Percentiles rank a stretch among this genome's conserved stretches.
Evolutionary conservation across 2,797 vertebrate genomes (phyloP).

Genomic region (Delichon dasypus): DNA sequence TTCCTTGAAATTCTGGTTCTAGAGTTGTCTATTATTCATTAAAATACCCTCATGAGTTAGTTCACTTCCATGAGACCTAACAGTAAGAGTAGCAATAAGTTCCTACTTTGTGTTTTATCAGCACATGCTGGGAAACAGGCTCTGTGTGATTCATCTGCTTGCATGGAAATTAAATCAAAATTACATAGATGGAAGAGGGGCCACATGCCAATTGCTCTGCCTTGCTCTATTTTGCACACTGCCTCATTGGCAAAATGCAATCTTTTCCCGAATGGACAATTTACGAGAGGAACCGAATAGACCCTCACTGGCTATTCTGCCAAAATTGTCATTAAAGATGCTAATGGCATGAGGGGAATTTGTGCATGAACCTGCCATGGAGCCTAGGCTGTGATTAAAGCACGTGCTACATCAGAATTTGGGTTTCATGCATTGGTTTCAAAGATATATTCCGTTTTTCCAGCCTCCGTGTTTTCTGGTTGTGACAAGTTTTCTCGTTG

Average conservation of each 20-base stretch:
- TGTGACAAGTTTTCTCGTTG: not conserved
- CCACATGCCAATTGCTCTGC: not conserved
- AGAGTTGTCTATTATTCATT: not conserved
- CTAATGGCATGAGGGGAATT: not conserved
- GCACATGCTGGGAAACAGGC: not conserved
- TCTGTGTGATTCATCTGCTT: not conserved
- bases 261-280: not conserved
- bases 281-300: not conserved
- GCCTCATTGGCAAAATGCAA: not conserved
- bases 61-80: not conserved
- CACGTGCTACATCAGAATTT: not conserved
- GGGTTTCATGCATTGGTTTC: not conserved
- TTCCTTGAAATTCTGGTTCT: not conserved
- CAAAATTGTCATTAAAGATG: not conserved
- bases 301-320: not conserved
- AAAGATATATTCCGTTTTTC: not conserved
- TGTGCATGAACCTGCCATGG: not conserved
- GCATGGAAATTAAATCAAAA: constrained; percentile 16
- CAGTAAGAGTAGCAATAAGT: not conserved
- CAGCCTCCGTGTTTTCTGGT: not conserved
- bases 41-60: not conserved
- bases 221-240: not conserved
- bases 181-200: not conserved
- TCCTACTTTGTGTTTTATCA: not conserved
- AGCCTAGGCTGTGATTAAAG: not conserved